Evolutionary conservation across 2,888 invertebrate genomes (phyloP), one percentile per base, ranked within the genome.

Genomic region (Zygothrica quintamaculata): DNA sequence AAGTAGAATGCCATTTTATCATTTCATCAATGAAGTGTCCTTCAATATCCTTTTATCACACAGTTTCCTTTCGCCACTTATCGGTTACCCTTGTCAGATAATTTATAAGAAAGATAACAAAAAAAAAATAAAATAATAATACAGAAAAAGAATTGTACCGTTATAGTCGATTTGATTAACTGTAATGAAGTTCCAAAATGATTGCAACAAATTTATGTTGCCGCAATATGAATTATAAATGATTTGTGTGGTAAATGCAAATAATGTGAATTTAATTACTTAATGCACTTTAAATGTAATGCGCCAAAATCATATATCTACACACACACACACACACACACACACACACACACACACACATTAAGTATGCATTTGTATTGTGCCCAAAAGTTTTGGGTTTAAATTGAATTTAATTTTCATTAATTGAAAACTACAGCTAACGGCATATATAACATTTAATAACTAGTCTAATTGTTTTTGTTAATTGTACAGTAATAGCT

Each of bases 381-480:
- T 12, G 36, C 29, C 11, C 34, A 48, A 22, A 43, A 13, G 43
- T 60, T 62, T 42, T 56, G 59, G 25, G 50, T 48, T 15, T 22
- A 51, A 66, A 55, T 62, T 39, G 43, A 57, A 78, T 62, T 46
- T 15, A 57, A 52, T 61, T 55, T 47, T 0, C 13, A 25, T 52
- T 61, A 3, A 56, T n/a, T n/a, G n/a, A n/a, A n/a, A n/a, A n/a
- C n/a, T n/a, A n/a, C n/a, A n/a, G n/a, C n/a, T n/a, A 48, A 39
- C 29, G 34, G 16, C 7, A 22, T n/a, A n/a, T n/a, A n/a, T n/a
- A 29, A 29, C 1, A 7, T 2, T 15, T 34, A 26, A 52, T 44
- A 42, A 37, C 15, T 57, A 67, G 68, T 80, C 76, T 68, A 76
- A 84, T 76, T 67, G 60, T 48, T 76, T n/a, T 57, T 57, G 65